Evolutionary conservation across 2,888 invertebrate genomes (phyloP), one percentile per base, ranked within the genome.

Genomic region (Arge pagana): DNA sequence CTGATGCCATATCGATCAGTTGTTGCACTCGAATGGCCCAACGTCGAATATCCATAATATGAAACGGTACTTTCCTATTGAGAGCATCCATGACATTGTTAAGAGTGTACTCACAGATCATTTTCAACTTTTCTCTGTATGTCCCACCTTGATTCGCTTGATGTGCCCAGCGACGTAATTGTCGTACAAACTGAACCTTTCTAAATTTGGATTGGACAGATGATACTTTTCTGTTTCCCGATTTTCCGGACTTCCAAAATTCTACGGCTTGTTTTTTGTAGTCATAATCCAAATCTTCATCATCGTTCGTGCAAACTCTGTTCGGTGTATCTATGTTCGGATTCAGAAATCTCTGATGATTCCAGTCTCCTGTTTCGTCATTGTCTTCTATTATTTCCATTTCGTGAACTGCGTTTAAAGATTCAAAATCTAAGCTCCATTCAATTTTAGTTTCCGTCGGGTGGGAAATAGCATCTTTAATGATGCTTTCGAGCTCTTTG

Each of bases 201-300:
- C 13, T 31, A 10, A 31, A 31, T 31, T 31, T 4, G 4, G 31
- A 31, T 6, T 31, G n/a, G 10, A 31, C 31, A 31, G 31, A 31
- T 31, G 31, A 31, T 31, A 10, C 10, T 10, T 31, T 10, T 13
- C 31, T 4, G 31, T 31, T 31, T 31, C 10, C 31, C 31, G 31
- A 31, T 31, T 4, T 31, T 10, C 31, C 10, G 31, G 31, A 31
- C 31, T 3, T 31, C 31, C 31, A 31, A 31, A 31, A 10, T 31
- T 31, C 31, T 31, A 31, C 10, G 5, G 31, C 31, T 31, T 10
- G 31, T 31, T 6, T 31, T 31, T 31, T 31, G 31, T 31, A 31
- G 10, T 31, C 31, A 31, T 31, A 31, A 31, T 31, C 31, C 5
- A 31, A 31, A 31, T 31, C 31, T 31, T 31, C 10, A 31, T 31